Conservation (phyloP, 2,113 vertebrate species). For the Istiophorus platypterus region DNA sequence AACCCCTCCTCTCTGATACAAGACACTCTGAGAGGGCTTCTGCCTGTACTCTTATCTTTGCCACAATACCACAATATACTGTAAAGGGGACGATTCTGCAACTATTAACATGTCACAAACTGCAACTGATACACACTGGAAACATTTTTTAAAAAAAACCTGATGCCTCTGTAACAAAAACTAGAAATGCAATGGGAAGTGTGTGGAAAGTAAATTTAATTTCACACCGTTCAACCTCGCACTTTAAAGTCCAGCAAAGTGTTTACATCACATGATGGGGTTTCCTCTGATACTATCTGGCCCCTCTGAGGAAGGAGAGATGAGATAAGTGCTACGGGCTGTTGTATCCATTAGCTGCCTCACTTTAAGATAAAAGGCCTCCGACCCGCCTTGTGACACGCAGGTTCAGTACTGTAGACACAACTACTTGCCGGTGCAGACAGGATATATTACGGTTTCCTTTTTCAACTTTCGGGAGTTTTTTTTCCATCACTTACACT, state of each 20-base stretch:
- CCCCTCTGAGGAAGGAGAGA: constrained; percentile 46
- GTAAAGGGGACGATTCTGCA: background rate
- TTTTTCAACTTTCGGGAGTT: constrained; percentile 26
- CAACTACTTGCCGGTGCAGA: constrained; percentile 20
- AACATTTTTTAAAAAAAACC: no score
- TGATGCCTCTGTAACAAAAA: constrained; percentile 15
- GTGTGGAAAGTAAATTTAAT: constrained; percentile 46
- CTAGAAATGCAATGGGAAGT: constrained; percentile 26
- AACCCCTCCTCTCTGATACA: constrained; percentile 50
- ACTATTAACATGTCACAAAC: constrained; percentile 33
- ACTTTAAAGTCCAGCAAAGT: constrained; percentile 38
- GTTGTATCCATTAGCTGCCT: constrained; percentile 72
- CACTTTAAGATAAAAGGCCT: constrained; percentile 67
- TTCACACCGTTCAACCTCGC: constrained; percentile 42
- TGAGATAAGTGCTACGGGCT: constrained; percentile 68
- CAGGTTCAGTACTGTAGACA: constrained; percentile 34
- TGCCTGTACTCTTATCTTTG: constrained; percentile 58
- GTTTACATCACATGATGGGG: constrained; percentile 50
- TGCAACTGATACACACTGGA: no score
- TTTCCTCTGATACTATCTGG: constrained; percentile 51
- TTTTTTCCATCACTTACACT: background rate
- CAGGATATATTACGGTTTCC: constrained; percentile 16
- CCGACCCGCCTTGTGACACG: constrained; percentile 34
- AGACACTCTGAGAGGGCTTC: constrained; percentile 44
- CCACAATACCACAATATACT: constrained; percentile 11